A percentile compares a stretch with the other conserved stretches of the same genome.
These are phyloP conservation scores for Eulemur rubriventer DNA, from an alignment of 2,797 vertebrate species.

Conservation along the genomic window DNA sequence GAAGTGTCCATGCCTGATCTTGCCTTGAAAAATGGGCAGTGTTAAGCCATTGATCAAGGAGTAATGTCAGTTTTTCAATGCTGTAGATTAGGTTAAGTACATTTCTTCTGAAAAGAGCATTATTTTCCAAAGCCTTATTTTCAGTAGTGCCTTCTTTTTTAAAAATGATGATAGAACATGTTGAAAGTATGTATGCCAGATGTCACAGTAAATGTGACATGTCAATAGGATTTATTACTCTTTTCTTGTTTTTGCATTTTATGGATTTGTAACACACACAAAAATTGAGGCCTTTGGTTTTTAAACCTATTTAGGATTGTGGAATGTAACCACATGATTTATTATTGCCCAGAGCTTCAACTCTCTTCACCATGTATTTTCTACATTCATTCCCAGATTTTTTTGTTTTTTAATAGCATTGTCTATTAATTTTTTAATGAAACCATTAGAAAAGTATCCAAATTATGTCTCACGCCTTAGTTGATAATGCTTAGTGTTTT, in stretches of 20 bases:
- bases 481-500: constrained; percentile 53
- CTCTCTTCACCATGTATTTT: constrained; percentile 43
- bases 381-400: background rate
- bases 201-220: constrained; percentile 14
- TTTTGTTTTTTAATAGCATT: constrained; percentile 28
- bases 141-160: constrained; percentile 38
- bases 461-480: constrained; percentile 37
- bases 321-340: background rate
- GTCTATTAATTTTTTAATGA: background rate
- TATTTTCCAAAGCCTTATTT: constrained; percentile 58
- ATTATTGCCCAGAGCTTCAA: background rate
- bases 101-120: constrained; percentile 52
- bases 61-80: constrained; percentile 52
- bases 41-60: constrained; percentile 24
- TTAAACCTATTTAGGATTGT: constrained; percentile 52
- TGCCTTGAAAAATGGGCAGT: constrained; percentile 59
- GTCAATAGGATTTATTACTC: background rate
- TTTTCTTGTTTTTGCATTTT: constrained; percentile 54
- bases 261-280: constrained; percentile 7
- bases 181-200: background rate
- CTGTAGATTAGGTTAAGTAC: constrained; percentile 30
- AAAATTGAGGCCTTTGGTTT: constrained; percentile 21
- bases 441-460: constrained; percentile 39
- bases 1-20: constrained; percentile 8
- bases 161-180: background rate